Evolutionary conservation across 2,113 vertebrate genomes (phyloP), one percentile per base, ranked within the genome.

Genomic region (Hemicordylus capensis): DNA sequence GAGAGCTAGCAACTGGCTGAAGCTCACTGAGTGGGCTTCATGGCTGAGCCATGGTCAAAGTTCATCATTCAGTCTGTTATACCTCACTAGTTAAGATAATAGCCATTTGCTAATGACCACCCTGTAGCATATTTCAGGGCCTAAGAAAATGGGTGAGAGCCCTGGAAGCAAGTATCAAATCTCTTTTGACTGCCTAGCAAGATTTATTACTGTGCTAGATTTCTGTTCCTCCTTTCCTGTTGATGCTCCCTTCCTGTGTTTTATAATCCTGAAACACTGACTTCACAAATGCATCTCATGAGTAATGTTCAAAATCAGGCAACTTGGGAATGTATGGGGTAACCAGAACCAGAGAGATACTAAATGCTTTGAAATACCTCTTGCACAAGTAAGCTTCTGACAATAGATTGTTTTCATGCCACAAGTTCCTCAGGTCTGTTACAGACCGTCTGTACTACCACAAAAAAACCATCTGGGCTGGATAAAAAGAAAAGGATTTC

Each of bases 191-290:
- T 88, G 84, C 61, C 77, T 88, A 87, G 79, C 56, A 63, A 48
- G 82, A 89, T 82, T 86, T 87, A 86, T 93, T 79, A n/a, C 83
- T 84, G 64, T 75, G 28, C 15, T 24, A 31, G 3, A 17, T 83
- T 34, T 85, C 79, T 87, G 69, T 58, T 91, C 89, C 78, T 37
- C 79, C 86, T 90, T 81, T 88, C 34, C 54, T 79, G 46, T 77
- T 90, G 77, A 67, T 95, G 90, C 84, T 77, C 78, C 90, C 72
- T 83, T 93, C 51, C 0, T 90, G 87, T 89, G 74, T 0, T 0
- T 87, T 87, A 58, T 75, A 81, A 85, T 74, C 90, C 73, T 93
- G 88, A 64, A 91, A 84, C 14, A 59, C n/a, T 85, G 79, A 84
- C 58, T 64, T 88, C n/a, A 44, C 76, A 72, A 59, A 78, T 86